Evolutionary conservation across 2,797 vertebrate species (phyloP).

Genomic region (Agapornis canus): DNA sequence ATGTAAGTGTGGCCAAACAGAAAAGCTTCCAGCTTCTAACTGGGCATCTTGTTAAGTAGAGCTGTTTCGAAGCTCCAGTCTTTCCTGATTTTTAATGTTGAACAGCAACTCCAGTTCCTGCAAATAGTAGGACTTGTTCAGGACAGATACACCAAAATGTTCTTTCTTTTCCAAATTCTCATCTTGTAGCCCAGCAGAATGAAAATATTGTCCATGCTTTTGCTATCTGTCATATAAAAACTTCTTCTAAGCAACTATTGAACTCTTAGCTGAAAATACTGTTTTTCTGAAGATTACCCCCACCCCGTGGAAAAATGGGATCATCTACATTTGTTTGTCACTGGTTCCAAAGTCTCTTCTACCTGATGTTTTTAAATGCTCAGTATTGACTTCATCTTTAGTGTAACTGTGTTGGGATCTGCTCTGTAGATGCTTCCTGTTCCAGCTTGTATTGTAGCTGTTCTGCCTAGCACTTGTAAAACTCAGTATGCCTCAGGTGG

Average conservation of each 20-base stretch:
- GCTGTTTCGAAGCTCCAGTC: neutral
- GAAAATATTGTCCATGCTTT: neutral
- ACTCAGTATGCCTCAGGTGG: neutral
- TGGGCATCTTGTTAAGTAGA: neutral
- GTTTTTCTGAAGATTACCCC: neutral
- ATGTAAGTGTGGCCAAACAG: neutral
- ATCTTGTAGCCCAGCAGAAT: neutral
- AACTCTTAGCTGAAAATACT: neutral
- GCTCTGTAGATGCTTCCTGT: neutral
- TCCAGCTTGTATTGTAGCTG: neutral
- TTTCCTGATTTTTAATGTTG: neutral
- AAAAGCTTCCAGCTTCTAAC: neutral
- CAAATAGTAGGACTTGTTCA: neutral
- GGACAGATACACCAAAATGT: neutral
- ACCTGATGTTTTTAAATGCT: neutral
- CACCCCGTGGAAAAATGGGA: neutral
- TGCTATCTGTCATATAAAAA: neutral
- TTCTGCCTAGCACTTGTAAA: neutral
- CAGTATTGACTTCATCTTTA: neutral
- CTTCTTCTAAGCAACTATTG: neutral
- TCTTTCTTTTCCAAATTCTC: neutral
- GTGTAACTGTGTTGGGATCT: neutral
- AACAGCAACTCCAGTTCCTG: neutral
- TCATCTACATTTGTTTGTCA: neutral
- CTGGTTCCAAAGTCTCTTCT: neutral